Conservation (phyloP, 2,888 invertebrate genomes). For the Boloria selene region DNA sequence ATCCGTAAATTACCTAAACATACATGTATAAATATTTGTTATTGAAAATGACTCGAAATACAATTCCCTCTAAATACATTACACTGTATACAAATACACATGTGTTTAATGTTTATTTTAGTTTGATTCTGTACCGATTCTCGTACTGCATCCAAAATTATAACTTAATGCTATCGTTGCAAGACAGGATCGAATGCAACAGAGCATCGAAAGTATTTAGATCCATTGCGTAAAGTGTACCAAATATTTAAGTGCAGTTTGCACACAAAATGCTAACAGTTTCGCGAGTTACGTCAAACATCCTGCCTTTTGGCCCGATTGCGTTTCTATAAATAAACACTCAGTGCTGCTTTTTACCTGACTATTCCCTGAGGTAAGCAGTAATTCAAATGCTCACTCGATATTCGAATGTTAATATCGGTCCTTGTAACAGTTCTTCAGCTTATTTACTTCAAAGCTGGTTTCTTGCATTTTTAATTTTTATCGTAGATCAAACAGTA, state of each 20-base stretch:
- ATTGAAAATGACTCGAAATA: too few species aligned
- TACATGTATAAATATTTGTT: not conserved
- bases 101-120: too few species aligned
- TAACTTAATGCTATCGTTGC: too few species aligned
- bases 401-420: slow-evolving; percentile 56
- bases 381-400: slow-evolving; percentile 36
- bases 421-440: slow-evolving; percentile 51
- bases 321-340: slow-evolving; percentile 41
- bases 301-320: slow-evolving; percentile 49
- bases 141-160: too few species aligned
- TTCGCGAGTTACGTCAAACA: slow-evolving; percentile 53
- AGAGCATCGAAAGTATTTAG: slow-evolving; percentile 15
- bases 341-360: slow-evolving; percentile 35
- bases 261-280: slow-evolving; percentile 29
- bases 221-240: slow-evolving; percentile 17
- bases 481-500: not conserved
- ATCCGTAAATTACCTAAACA: not conserved
- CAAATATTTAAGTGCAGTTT: slow-evolving; percentile 16
- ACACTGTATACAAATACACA: too few species aligned
- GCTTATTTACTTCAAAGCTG: slow-evolving; percentile 38
- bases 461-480: slow-evolving; percentile 6
- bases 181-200: not conserved
- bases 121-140: too few species aligned
- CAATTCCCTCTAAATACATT: too few species aligned
- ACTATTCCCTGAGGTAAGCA: slow-evolving; percentile 28